Evolutionary conservation across 2,888 invertebrate genomes (phyloP), one percentile per base, ranked within the genome.

Genomic region (Apodemia duryi): DNA sequence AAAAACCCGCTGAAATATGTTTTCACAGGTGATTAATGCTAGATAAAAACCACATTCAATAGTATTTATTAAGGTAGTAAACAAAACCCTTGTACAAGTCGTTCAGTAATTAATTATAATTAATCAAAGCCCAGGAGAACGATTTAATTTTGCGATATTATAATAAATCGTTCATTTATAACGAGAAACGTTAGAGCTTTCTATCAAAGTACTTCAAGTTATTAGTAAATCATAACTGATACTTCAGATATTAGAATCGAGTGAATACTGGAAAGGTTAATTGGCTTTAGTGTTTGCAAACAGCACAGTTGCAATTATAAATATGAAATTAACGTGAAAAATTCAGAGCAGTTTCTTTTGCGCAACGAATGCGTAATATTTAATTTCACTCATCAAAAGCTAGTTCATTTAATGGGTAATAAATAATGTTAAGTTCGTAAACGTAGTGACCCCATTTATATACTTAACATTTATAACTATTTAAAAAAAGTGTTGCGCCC

Each of bases 221-320:
- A 52, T 52, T 57, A 32, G 32, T 57, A 57, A 57, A 57, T 57
- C 29, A 57, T 57, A 57, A 29, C 57, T 32, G 32, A 32, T 57
- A 57, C 29, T 57, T 57, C 57, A 57, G 10, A 32, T 57, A 57
- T 57, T 32, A 57, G 57, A 57, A 57, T 29, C 29, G 57, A 57
- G 57, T 10, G 10, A 9, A 10, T 32, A 57, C 32, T 57, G 10
- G 5, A 62, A 62, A 62, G 28, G 28, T 21, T 62, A 62, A 62
- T 41, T 62, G 46, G 13, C 13, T 61, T 62, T 60, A 60, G 60
- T 60, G 21, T 32, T 60, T 62, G 46, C 28, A 46, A 62, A 62
- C 4, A 11, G 9, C n/a, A 41, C 29, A 61, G 63, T 61, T 49
- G 60, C 49, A 21, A n/a, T 49, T 49, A n/a, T 2, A 49, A 51